Evolutionary conservation across 2,797 vertebrate genomes (phyloP).

Genomic region (Manis crassicaudata): DNA sequence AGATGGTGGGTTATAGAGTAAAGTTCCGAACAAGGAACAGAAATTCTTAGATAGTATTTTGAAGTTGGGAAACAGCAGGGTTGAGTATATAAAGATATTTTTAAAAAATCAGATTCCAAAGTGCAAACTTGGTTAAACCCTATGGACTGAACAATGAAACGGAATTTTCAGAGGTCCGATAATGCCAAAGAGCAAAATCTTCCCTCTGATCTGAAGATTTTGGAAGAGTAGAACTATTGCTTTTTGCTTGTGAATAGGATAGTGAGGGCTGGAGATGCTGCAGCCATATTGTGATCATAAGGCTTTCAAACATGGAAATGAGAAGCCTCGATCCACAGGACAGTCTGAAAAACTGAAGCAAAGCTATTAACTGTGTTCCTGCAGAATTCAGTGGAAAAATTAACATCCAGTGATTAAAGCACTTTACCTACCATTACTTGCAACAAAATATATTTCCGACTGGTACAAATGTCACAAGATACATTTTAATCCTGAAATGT

Average conservation of each 20-base stretch:
- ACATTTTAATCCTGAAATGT: neutral
- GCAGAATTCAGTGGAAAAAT: neutral
- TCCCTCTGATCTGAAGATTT: neutral
- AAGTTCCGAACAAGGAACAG: neutral
- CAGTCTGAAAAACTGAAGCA: neutral
- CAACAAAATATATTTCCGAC: neutral
- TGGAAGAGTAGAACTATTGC: neutral
- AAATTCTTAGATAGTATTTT: neutral
- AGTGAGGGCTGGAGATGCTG: accelerated
- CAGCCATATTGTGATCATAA: neutral
- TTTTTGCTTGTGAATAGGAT: neutral
- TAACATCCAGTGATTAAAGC: neutral
- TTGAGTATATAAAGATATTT: no score
- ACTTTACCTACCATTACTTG: neutral
- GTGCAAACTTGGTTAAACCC: neutral
- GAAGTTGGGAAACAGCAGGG: neutral
- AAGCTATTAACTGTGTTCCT: neutral
- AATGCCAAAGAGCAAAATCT: neutral
- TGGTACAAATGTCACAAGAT: neutral
- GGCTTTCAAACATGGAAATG: neutral
- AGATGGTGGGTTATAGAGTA: neutral
- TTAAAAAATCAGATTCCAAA: neutral
- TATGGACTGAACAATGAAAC: neutral
- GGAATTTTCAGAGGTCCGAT: neutral
- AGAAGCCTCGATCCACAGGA: neutral